Evolutionary conservation across 2,888 invertebrate species (phyloP), one percentile per base, ranked within the genome.

Genomic region (Globia sparganii): DNA sequence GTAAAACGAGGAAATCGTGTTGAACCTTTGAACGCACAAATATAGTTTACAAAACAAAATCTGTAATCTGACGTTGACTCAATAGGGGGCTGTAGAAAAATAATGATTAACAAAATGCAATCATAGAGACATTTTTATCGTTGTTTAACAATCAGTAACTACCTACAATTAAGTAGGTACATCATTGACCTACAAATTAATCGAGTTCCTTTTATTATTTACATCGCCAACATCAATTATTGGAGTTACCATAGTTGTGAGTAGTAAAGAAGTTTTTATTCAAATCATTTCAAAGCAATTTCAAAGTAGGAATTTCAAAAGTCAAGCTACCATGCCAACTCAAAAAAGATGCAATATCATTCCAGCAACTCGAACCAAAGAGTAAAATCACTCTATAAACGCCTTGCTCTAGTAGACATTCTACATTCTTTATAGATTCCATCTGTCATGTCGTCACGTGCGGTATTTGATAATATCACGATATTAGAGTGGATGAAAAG

Each of bases 381-480:
- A 78, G 37, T 43, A 56, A 40, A 49, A 68, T 53, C n/a, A 58
- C 37, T 68, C 31, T 34, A 34, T 34, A 75, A 15, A 43, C 43
- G 34, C 15, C 18, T 28, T 46, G 28, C n/a, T 71, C 37, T n/a
- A n/a, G 15, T 62, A 4, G 34, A 34, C 31, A 40, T 53, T 72
- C n/a, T 58, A 62, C 21, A 81, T 70, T 76, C 25, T 81, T 69
- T 80, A 28, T 72, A 68, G 46, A 69, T 80, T 58, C 31, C 43
- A 3, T 25, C 65, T 53, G 78, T 70, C 78, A 77, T 59, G 64
- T 59, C 40, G 34, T 62, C 67, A 81, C 71, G 58, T 75, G 34
- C 61, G 31, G 49, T 62, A 81, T 72, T 73, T n/a, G 56, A 18
- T 53, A 64, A 11, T 31, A 31, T 53, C 15, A 11, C 25, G 31